Evolutionary conservation across 2,797 vertebrate genomes (phyloP), one percentile per base, ranked within the genome.

Genomic region (Loris lydekkerianus): DNA sequence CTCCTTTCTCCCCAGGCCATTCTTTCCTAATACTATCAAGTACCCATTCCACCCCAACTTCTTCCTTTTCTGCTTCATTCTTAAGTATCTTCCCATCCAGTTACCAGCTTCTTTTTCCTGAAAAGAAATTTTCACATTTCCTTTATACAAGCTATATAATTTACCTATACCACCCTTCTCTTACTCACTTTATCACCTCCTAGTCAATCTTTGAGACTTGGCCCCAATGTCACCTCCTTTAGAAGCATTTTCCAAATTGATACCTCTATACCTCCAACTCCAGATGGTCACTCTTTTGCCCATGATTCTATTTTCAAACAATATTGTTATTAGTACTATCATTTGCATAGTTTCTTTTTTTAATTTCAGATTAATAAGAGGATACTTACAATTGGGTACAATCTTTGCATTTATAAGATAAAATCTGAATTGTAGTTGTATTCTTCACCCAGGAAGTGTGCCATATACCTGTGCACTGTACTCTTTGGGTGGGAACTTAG

Each of bases 51-150:
- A 92, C 27, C 8, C 17, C 37, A 92, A 89, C 49, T 78, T 96
- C 25, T 75, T 96, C n/a, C 73, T 93, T 88, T 82, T 61, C 67
- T 56, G 20, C 25, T 95, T 93, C 27, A 70, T 81, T 81, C 17
- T 43, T 93, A 80, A 7, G 1, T 56, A 81, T 93, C 53, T 91
- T 82, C 53, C 60, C 67, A 61, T 75, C 18, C 7, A 92, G n/a
- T 70, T 15, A 31, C n/a, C 43, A n/a, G 14, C 40, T 83, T 95
- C 63, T 75, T 89, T 85, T 93, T 49, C 46, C 73, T 72, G n/a
- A 93, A 81, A 91, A 89, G 3, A 96, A 14, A 83, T 89, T 83
- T 93, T 86, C 43, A 90, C 34, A 58, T 86, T 91, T 91, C 46
- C 80, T 87, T 95, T 78, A 82, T 17, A 89, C 17, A 76, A n/a